phyloP scores from a whole-genome alignment of 2,888 invertebrate genomes.

The Drosophila lacicola region DNA sequence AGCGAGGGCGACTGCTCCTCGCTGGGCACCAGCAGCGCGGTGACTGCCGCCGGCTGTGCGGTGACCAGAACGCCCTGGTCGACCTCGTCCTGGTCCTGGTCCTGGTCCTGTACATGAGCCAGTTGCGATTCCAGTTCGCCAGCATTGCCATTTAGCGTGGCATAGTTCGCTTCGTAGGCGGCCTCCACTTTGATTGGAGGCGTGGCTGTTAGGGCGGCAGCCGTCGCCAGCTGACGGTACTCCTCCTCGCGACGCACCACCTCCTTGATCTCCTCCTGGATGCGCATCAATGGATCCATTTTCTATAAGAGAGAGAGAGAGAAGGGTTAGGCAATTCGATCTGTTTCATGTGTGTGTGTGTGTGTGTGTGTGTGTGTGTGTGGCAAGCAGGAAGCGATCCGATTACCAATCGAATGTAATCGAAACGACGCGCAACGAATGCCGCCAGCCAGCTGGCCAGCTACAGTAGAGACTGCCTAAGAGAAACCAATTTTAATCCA shows the following conservation, averaged over 20 bases:
- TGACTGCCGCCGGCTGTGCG: slow-evolving; percentile 61
- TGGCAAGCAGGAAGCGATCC: slow-evolving; percentile 43
- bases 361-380: slow-evolving; percentile 4
- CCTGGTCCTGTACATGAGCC: slow-evolving; percentile 12
- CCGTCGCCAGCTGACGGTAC: slow-evolving; percentile 87
- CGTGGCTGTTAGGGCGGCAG: slow-evolving; percentile 31
- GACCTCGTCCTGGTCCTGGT: background rate
- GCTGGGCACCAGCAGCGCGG: slow-evolving; percentile 61
- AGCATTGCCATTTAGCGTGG: slow-evolving; percentile 7
- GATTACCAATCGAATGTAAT: slow-evolving; percentile 56
- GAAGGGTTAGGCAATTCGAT: slow-evolving; percentile 18
- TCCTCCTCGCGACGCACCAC: slow-evolving; percentile 94
- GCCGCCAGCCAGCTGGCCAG: slow-evolving; percentile 5
- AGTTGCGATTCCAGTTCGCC: slow-evolving; percentile 30
- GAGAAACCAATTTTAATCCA: background rate
- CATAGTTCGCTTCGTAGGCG: slow-evolving; percentile 36
- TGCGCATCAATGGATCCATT: slow-evolving; percentile 91
- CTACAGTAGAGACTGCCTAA: slow-evolving; percentile 14
- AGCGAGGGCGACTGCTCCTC: slow-evolving; percentile 78
- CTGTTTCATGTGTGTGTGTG: background rate
- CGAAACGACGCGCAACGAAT: slow-evolving; percentile 34
- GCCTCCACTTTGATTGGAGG: slow-evolving; percentile 34
- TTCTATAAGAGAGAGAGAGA: slow-evolving; percentile 86
- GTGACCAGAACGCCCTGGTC: slow-evolving; percentile 58
- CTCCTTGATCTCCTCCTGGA: slow-evolving; percentile 95